These are phyloP conservation scores for Trachemys scripta DNA, from an alignment of 2,113 vertebrate genomes.

Conservation along the genomic window DNA sequence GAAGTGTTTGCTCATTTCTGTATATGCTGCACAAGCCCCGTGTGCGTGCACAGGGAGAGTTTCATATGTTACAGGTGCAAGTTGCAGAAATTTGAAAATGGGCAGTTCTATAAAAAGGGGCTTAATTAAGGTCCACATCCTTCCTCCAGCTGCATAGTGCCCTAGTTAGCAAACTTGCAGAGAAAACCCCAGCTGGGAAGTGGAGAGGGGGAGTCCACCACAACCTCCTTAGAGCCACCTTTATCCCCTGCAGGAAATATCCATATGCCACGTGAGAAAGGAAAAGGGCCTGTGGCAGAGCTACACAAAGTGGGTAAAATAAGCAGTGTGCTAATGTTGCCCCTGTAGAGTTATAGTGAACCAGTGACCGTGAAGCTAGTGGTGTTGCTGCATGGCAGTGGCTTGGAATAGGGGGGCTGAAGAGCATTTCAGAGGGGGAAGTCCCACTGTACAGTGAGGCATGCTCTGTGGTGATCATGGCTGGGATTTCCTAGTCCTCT, in stretches of 20 bases:
- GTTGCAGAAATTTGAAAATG: not conserved
- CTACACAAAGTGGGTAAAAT: slow-evolving; percentile 65
- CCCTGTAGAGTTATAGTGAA: slow-evolving; percentile 17
- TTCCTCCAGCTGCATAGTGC: not conserved
- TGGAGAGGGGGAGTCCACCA: not conserved
- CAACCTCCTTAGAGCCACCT: not conserved
- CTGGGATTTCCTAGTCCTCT: not conserved
- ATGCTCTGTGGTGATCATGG: not conserved
- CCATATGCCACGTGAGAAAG: slow-evolving; percentile 22
- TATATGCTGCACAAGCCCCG: not conserved
- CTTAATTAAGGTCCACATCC: not conserved
- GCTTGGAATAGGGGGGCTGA: not conserved
- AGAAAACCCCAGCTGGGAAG: not conserved
- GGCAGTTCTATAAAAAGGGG: not conserved
- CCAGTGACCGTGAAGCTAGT: not conserved
- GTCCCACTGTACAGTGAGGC: not conserved
- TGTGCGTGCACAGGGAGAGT: not conserved
- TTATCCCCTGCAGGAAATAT: slow-evolving; percentile 29
- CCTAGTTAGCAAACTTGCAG: slow-evolving; percentile 5
- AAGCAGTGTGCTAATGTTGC: not conserved
- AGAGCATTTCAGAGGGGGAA: not conserved
- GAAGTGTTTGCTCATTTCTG: not conserved
- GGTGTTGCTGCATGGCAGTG: slow-evolving; percentile 8
- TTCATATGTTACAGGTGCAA: not conserved
- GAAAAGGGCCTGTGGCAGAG: slow-evolving; percentile 47